phyloP scores from a whole-genome alignment of 2,797 vertebrate species.

The Anabacerthia variegaticeps region DNA sequence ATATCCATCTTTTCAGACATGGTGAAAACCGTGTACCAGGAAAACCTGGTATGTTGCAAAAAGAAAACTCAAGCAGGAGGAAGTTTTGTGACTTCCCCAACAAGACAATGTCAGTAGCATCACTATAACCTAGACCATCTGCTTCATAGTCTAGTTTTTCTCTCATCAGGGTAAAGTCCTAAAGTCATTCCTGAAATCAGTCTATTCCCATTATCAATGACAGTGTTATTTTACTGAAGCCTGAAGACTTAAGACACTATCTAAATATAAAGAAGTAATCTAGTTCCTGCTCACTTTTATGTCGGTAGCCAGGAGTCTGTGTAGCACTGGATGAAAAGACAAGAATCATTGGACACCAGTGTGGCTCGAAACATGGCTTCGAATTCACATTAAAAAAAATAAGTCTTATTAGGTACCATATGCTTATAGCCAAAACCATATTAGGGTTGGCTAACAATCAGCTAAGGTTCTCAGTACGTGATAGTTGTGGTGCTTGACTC shows the following conservation, averaged over 20 bases:
- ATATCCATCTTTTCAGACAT: neutral
- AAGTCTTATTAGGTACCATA: neutral
- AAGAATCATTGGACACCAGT: neutral
- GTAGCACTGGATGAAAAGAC: neutral
- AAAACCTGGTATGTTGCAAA: neutral
- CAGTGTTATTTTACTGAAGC: neutral
- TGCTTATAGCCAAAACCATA: neutral
- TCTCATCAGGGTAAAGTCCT: neutral
- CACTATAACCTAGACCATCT: neutral
- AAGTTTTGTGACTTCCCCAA: neutral
- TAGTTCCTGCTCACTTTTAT: neutral
- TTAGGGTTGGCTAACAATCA: neutral
- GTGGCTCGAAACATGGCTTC: neutral
- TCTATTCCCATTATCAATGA: neutral
- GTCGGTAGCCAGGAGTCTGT: neutral
- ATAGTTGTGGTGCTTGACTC: neutral
- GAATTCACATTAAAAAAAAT: neutral
- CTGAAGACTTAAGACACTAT: neutral
- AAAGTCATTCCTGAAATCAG: neutral
- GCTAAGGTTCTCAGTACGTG: neutral
- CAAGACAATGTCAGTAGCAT: neutral
- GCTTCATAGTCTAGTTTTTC: neutral
- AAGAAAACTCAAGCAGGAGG: neutral
- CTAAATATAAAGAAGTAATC: neutral
- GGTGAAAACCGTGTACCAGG: neutral